Percentiles rank a stretch among this genome's conserved stretches.
phyloP scores from a whole-genome alignment of 1,140 invertebrate genomes.

The Procambarus virginalis region DNA sequence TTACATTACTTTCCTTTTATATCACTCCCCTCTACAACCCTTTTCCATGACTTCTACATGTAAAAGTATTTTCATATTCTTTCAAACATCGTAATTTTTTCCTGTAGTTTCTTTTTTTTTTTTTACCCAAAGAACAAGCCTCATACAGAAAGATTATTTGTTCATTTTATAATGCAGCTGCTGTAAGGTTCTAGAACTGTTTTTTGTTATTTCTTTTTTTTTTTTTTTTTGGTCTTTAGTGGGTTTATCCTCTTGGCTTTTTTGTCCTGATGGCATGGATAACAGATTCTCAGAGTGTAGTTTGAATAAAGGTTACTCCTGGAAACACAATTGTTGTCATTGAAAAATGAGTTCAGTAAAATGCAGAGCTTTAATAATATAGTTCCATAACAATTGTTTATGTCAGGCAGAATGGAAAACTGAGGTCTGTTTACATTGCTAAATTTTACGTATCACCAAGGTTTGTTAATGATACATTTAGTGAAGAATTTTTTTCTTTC shows the following conservation, averaged over 20 bases:
- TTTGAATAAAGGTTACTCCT: background rate
- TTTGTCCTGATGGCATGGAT: too few relatives aligned
- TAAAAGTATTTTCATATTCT: too few relatives aligned
- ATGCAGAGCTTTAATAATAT: background rate
- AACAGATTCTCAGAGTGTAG: conserved; percentile 1
- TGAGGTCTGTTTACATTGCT: conserved; percentile 29
- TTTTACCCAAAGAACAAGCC: too few relatives aligned
- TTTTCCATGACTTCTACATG: too few relatives aligned
- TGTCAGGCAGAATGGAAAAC: background rate
- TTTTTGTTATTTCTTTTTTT: too few relatives aligned
- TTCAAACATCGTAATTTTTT: too few relatives aligned
- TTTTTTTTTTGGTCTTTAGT: too few relatives aligned
- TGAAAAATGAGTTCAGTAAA: background rate
- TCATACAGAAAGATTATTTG: too few relatives aligned
- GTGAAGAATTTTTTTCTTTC: background rate
- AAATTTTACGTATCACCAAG: conserved; percentile 12
- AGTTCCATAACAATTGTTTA: background rate
- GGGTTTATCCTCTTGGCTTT: too few relatives aligned
- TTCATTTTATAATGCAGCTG: conserved; percentile 4
- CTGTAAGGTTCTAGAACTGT: conserved; percentile 35
- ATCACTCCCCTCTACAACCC: too few relatives aligned
- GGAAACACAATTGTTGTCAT: background rate
- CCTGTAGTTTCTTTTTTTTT: too few relatives aligned
- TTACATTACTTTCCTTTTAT: too few relatives aligned
- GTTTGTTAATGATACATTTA: conserved; percentile 26